Percentiles rank a stretch among this genome's conserved stretches.
phyloP scores from a whole-genome alignment of 2,113 vertebrate genomes.

The Leptodactylus fuscus region DNA sequence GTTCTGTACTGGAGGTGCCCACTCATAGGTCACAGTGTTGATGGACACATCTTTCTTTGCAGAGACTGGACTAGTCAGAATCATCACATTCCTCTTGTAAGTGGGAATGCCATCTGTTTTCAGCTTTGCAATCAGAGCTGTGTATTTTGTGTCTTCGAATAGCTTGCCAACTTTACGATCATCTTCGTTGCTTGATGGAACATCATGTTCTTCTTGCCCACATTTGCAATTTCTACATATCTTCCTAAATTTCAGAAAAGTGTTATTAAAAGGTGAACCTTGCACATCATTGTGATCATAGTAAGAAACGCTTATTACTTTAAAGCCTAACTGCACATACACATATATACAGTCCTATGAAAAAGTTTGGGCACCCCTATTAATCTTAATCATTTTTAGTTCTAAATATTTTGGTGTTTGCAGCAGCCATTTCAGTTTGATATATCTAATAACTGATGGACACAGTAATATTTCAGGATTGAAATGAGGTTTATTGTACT shows the following conservation, averaged over 20 bases:
- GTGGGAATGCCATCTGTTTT: conserved; percentile 87
- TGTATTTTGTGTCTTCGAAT: conserved; percentile 97
- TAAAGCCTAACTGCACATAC: too few relatives aligned
- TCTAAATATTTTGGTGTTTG: too few relatives aligned
- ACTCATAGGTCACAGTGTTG: conserved; percentile 91
- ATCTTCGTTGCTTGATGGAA: conserved; percentile 86
- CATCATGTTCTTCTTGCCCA: conserved; percentile 90
- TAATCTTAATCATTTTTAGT: too few relatives aligned
- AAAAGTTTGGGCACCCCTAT: too few relatives aligned
- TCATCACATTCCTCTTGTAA: conserved; percentile 87
- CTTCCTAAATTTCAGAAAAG: conserved; percentile 77
- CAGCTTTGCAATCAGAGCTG: conserved; percentile 91
- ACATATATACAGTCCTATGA: too few relatives aligned
- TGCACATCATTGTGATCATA: too few relatives aligned
- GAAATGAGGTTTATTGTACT: too few relatives aligned
- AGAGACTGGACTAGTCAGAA: conserved; percentile 81
- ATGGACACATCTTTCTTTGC: conserved; percentile 83
- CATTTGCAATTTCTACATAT: conserved; percentile 98
- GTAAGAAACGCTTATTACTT: too few relatives aligned
- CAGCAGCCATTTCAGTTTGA: too few relatives aligned
- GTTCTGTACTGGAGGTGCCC: conserved; percentile 93
- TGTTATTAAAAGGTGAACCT: background rate
- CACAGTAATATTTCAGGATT: too few relatives aligned
- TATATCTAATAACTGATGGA: too few relatives aligned
- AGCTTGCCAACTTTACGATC: conserved; percentile 94